Evolutionary conservation across 2,888 invertebrate genomes (phyloP), one percentile per base, ranked within the genome.

Genomic region (Temnothorax ravouxi): DNA sequence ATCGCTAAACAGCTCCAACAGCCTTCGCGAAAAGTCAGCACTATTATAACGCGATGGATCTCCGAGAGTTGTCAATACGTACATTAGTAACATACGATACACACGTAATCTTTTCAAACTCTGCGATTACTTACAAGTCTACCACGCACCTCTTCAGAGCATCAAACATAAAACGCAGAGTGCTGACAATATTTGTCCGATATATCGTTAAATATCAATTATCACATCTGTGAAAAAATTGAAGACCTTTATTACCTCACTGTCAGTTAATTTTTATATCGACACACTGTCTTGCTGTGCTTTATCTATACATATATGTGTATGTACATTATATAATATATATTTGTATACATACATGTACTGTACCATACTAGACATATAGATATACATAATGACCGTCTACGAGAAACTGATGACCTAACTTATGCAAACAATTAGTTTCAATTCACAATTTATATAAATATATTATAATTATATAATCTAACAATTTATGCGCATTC

Each of bases 151-250:
- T 66, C 25, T 13, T 25, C n/a, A 25, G 50, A 76, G 18, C 66
- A 52, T 66, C 76, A 52, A 77, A 77, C 38, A 77, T 41, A 66
- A 15, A 66, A 77, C n/a, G 75, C 47, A 54, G 38, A 76, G 9
- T 29, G 64, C 18, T 15, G 38, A 66, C 9, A 54, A 64, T 50
- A 80, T 52, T 50, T 38, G 59, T 29, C 34, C 38, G 50, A 61
- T 0, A 69, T 38, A 59, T 47, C 41, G 25, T 76, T 75, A 80
- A 80, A 75, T 80, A 74, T 80, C 61, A 80, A 50, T 25, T 80
- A 61, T 67, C 56, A 79, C 6, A 44, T 80, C 47, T 41, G 75
- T 21, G 77, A 67, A 77, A 77, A 67, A 44, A 77, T 67, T 66
- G 29, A 41, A 47, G 18, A 44, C 8, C 13, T 67, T 44, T 44